Conservation (phyloP, 2,888 invertebrate species). For the Lacanobia wlatinum region DNA sequence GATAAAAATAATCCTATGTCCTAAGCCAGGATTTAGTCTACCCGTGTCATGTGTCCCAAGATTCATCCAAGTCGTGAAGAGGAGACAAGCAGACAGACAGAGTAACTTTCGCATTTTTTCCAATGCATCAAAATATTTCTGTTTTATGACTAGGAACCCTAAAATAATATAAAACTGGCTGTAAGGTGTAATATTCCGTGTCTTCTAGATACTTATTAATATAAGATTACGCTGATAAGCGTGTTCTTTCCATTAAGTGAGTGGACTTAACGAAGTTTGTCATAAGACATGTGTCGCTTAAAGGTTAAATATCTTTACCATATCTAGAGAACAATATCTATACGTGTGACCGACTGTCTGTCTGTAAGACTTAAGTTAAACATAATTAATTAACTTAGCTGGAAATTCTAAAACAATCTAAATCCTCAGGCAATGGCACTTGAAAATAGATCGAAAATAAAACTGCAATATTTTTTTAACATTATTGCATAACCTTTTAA, state of each 20-base stretch:
- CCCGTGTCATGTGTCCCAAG: too few species aligned
- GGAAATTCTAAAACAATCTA: not conserved
- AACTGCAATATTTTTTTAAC: not conserved
- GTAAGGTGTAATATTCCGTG: conserved; percentile 27
- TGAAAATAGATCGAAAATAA: not conserved
- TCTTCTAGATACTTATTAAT: conserved; percentile 24
- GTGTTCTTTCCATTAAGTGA: conserved; percentile 43
- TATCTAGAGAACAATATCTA: conserved; percentile 43
- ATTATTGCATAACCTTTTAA: conserved; percentile 1
- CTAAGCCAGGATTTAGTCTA: too few species aligned
- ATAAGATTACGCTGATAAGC: conserved; percentile 57
- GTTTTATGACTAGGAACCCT: not conserved
- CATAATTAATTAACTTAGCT: not conserved
- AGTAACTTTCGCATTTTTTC: too few species aligned
- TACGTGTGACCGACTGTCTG: conserved; percentile 21
- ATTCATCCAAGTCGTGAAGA: too few species aligned
- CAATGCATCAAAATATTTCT: not conserved
- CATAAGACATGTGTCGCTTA: conserved; percentile 61
- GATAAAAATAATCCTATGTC: too few species aligned
- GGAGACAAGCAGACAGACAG: too few species aligned
- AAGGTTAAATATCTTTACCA: conserved; percentile 63
- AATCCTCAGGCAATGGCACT: not conserved
- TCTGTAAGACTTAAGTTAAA: conserved; percentile 13
- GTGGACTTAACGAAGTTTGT: conserved; percentile 59
- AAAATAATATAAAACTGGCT: conserved; percentile 6